Base-by-base conservation (phyloP, 2,113 vertebrate genomes). In the Trinectes maculatus region DNA sequence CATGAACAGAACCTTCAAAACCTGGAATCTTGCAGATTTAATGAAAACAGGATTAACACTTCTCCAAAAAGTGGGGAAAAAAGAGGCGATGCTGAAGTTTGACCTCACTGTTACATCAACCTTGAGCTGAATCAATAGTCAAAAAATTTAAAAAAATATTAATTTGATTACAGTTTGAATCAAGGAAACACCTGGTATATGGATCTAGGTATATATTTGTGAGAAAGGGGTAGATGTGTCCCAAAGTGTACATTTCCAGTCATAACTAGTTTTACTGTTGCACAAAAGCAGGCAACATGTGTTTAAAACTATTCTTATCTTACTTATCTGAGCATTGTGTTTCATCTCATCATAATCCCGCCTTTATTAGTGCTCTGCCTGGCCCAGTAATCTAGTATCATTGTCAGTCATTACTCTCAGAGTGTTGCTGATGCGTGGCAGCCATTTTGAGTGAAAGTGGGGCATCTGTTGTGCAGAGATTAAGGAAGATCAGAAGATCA, bases 401-500 rank as follows among this genome's bases (percentile, higher is more conserved):
- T 46, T 78, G 72, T 62, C 47, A 75, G 53, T 57, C 71, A 34
- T 64, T 71, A 74, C 52, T 75, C 25, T 53, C 73, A 67, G 49
- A 53, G 62, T 22, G 55, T 28, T 60, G 57, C 52, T 37, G 37
- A 31, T 43, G 46, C 26, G 16, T 24, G 70, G 77, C 67, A 25
- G 79, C 82, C 84, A 85, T 89, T 89, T 87, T 80, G 77, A 87
- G 54, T 8, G 25, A 57, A 65, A 71, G 74, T 69, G 77, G 37
- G 73, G 73, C 89, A 88, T 87, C 82, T 88, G 86, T 77, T 87
- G 85, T 74, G 6, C 25, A 29, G 79, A 89, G 88, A 89, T 91
- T 87, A 89, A 85, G 57, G 57, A 74, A 83, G 84, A 91, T 89
- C 82, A 89, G 64, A 89, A 88, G 83, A 85, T 87, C 76, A 84